Evolutionary conservation across 2,888 invertebrate species (phyloP).

Genomic region (Lithophane socia): DNA sequence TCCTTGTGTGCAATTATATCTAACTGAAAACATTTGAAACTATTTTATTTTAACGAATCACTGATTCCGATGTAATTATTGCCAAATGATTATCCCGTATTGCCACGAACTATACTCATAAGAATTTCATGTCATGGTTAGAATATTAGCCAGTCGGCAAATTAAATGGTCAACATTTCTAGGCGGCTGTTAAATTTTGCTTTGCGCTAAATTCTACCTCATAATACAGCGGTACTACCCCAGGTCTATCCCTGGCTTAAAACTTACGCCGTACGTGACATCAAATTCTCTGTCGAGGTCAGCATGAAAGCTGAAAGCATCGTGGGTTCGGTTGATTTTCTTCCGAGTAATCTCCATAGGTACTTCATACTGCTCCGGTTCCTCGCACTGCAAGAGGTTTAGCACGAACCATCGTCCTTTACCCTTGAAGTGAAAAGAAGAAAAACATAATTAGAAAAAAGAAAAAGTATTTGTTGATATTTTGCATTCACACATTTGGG

Average conservation of each 20-base stretch:
- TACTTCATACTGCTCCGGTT: constrained; percentile 39
- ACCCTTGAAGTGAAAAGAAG: constrained; percentile 16
- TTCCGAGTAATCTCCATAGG: not conserved
- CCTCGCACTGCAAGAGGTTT: constrained; percentile 23
- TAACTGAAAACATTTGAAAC: constrained; percentile 46
- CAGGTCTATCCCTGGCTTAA: not conserved
- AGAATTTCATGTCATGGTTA: not conserved
- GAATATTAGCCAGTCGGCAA: not conserved
- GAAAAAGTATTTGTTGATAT: no score
- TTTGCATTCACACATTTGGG: no score
- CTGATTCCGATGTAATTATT: not conserved
- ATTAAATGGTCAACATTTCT: not conserved
- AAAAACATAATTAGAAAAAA: no score
- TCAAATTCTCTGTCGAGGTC: constrained; percentile 20
- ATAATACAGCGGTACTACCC: no score
- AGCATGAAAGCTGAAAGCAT: constrained; percentile 19
- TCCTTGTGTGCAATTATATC: constrained; percentile 72
- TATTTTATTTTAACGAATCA: not conserved
- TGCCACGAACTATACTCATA: not conserved
- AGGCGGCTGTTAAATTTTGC: not conserved
- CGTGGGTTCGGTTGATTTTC: constrained; percentile 46
- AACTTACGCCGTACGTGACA: constrained; percentile 20
- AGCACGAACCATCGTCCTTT: constrained; percentile 37
- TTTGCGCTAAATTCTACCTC: not conserved
- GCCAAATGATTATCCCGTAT: not conserved